Percentiles rank a stretch among this genome's conserved stretches.
Conservation (phyloP, 2,888 invertebrate genomes). For the Andricus curvator region DNA sequence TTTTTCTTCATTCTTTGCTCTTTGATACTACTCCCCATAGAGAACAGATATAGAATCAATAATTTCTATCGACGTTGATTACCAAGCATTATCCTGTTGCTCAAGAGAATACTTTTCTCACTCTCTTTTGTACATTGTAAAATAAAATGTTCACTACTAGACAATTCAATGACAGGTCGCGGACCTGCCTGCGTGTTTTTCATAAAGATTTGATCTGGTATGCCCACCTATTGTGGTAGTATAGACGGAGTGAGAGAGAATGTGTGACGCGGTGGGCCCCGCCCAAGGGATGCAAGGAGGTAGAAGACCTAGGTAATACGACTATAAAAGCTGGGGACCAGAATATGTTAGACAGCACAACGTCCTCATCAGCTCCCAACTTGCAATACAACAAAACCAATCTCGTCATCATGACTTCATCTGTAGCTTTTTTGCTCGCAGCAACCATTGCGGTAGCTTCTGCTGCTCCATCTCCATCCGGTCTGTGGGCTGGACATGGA, state of each 20-base stretch:
- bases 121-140: neutral
- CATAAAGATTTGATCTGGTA: neutral
- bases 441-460: conserved; percentile 65
- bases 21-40: neutral
- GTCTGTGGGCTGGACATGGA: conserved; percentile 44
- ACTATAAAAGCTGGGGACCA: conserved; percentile 71
- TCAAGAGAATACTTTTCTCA: neutral
- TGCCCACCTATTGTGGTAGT: conserved; percentile 42
- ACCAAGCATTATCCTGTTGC: neutral
- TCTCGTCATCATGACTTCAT: conserved; percentile 55
- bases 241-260: conserved; percentile 59
- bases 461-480: conserved; percentile 71
- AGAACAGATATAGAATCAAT: too few relatives aligned
- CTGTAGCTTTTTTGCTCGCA: conserved; percentile 65
- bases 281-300: conserved; percentile 66
- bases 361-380: conserved; percentile 56
- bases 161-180: conserved; percentile 3
- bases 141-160: neutral
- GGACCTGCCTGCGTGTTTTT: neutral
- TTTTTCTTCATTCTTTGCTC: too few relatives aligned
- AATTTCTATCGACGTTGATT: too few relatives aligned
- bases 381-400: conserved; percentile 31
- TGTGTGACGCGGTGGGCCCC: conserved; percentile 74
- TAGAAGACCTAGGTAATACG: conserved; percentile 53
- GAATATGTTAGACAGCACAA: conserved; percentile 62